These are phyloP conservation scores for Cephus sareptanus DNA, from an alignment of 2,888 invertebrate species.

Conservation along the genomic window DNA sequence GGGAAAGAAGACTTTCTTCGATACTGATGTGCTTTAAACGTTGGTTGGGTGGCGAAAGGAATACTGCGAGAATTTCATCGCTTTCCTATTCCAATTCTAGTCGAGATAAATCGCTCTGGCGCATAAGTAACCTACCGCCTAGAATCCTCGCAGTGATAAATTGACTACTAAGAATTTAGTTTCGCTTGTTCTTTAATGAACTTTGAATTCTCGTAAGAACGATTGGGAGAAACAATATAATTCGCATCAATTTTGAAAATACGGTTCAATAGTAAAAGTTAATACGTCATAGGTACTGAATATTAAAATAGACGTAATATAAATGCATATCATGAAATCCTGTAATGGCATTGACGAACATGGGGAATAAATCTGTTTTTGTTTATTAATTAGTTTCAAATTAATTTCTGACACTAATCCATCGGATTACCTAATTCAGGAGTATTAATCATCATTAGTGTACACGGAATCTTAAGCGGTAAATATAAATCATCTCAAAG, in stretches of 20 bases:
- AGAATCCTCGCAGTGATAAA: slow-evolving; percentile 21
- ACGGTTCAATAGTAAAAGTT: not conserved
- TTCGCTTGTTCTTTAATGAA: slow-evolving; percentile 29
- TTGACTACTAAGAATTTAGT: slow-evolving; percentile 28
- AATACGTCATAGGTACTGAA: not conserved
- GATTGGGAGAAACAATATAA: slow-evolving; percentile 4
- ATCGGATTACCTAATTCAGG: not conserved
- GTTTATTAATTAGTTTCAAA: not conserved
- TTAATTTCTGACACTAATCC: slow-evolving; percentile 3
- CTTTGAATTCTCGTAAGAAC: slow-evolving; percentile 21
- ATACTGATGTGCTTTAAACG: not conserved
- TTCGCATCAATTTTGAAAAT: not conserved
- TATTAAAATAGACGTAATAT: not conserved
- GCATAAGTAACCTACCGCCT: slow-evolving; percentile 42
- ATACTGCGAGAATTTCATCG: slow-evolving; percentile 37
- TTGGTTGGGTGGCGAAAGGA: not conserved
- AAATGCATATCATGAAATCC: not conserved
- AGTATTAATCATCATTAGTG: not conserved
- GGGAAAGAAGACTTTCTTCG: not conserved
- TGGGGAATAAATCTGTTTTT: not conserved
- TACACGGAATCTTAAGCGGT: not conserved
- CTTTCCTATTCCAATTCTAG: slow-evolving; percentile 34
- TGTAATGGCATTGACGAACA: not conserved
- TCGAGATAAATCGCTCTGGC: slow-evolving; percentile 42
- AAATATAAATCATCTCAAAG: slow-evolving; percentile 2